Conservation (phyloP, 2,888 invertebrate species). For the Netelia fuscicornis region DNA sequence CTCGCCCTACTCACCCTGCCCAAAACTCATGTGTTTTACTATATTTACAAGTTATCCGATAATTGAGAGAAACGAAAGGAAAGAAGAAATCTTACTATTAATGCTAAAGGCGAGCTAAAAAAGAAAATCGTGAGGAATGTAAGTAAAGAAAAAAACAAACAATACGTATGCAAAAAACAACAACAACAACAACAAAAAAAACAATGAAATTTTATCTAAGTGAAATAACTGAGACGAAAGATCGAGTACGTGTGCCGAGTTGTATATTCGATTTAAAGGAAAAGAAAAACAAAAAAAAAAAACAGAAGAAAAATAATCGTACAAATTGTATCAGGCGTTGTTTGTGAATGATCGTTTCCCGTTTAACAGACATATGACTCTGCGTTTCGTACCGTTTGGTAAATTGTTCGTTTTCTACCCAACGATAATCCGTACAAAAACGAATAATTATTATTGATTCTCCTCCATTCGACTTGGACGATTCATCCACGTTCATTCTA, state of each 20-base stretch:
- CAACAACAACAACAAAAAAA: constrained; percentile 23
- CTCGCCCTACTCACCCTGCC: constrained; percentile 33
- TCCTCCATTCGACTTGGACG: neutral
- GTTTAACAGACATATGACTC: neutral
- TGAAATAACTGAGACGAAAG: constrained; percentile 74
- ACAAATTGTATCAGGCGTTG: constrained; percentile 81
- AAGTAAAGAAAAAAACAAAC: constrained; percentile 52
- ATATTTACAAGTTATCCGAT: constrained; percentile 80
- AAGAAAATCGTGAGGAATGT: constrained; percentile 72
- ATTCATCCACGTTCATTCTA: constrained; percentile 13
- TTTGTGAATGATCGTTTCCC: constrained; percentile 67
- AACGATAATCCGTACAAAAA: neutral
- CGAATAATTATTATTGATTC: constrained; percentile 4
- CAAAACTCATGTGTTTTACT: constrained; percentile 76
- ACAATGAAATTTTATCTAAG: constrained; percentile 74
- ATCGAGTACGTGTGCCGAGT: constrained; percentile 77
- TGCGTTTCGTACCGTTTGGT: no score
- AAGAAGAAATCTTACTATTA: constrained; percentile 71
- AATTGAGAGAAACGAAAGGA: constrained; percentile 71
- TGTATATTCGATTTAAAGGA: constrained; percentile 75
- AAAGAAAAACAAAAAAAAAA: constrained; percentile 29
- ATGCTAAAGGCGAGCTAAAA: constrained; percentile 75
- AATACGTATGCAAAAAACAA: constrained; percentile 30
- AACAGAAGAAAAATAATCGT: constrained; percentile 72
- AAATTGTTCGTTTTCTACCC: neutral